phyloP scores from a whole-genome alignment of 2,113 vertebrate species.

The Pleuronectes platessa region DNA sequence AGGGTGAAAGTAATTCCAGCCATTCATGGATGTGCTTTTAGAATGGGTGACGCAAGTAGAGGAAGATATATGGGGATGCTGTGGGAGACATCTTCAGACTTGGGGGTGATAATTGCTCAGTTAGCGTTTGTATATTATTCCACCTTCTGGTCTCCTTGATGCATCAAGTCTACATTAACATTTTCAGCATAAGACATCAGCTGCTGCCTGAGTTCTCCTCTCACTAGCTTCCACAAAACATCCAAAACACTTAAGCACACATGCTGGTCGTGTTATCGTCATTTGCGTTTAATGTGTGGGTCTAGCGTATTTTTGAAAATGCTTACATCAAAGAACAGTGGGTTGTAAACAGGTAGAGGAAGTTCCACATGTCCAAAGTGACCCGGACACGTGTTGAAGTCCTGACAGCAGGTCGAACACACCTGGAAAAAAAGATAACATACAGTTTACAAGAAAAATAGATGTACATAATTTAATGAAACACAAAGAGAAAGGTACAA shows the following conservation, averaged over 20 bases:
- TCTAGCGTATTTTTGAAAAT: neutral
- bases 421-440: constrained; percentile 62
- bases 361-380: constrained; percentile 94
- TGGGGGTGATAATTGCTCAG: too few species aligned
- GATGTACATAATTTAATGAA: neutral
- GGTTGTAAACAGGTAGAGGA: constrained; percentile 93
- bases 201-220: too few species aligned
- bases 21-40: too few species aligned
- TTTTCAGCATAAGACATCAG: too few species aligned
- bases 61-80: too few species aligned
- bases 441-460: neutral
- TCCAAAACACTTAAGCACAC: neutral
- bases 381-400: constrained; percentile 91
- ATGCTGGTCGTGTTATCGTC: neutral
- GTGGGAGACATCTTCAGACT: too few species aligned
- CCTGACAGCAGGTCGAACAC: constrained; percentile 93
- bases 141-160: too few species aligned
- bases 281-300: neutral
- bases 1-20: too few species aligned
- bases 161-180: too few species aligned
- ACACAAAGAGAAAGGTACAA: neutral
- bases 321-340: constrained; percentile 94
- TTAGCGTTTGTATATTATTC: too few species aligned
- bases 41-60: too few species aligned
- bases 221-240: too few species aligned